Percentiles rank a stretch among this genome's conserved stretches.
Evolutionary conservation across 2,797 vertebrate species (phyloP).

Genomic region (Betta splendens): DNA sequence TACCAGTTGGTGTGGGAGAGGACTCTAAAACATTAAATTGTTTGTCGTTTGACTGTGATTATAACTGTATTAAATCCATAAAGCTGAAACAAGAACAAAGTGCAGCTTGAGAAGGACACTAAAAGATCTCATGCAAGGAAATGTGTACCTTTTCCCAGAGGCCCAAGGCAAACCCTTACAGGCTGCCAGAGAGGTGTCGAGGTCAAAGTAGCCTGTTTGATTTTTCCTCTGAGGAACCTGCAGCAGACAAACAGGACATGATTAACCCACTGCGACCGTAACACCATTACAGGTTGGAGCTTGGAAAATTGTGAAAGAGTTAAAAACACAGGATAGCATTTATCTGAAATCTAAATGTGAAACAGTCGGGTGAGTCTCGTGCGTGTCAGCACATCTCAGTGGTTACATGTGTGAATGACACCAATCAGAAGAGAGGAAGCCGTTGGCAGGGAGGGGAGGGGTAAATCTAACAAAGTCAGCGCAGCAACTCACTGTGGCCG

Average conservation of each 20-base stretch:
- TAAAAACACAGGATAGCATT: neutral
- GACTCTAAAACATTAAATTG: constrained; percentile 6
- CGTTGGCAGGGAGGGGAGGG: constrained; percentile 4
- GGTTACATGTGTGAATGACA: constrained; percentile 8
- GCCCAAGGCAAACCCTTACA: constrained; percentile 89
- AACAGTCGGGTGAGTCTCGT: neutral
- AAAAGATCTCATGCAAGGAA: constrained; percentile 25
- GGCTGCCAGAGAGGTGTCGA: constrained; percentile 90
- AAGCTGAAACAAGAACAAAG: too few species aligned
- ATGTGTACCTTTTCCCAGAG: constrained; percentile 89
- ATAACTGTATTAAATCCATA: neutral
- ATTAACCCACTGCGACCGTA: constrained; percentile 20
- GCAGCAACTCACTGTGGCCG: constrained; percentile 25
- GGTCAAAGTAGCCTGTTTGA: constrained; percentile 97
- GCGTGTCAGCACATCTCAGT: neutral
- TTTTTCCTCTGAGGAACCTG: constrained; percentile 98
- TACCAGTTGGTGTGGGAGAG: constrained; percentile 34
- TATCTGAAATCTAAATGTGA: too few species aligned
- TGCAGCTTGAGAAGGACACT: neutral
- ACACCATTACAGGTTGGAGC: neutral
- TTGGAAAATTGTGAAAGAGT: neutral
- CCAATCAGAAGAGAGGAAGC: constrained; percentile 35
- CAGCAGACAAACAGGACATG: constrained; percentile 37
- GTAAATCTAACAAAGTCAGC: constrained; percentile 17
- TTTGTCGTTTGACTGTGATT: constrained; percentile 11